Evolutionary conservation across 2,888 invertebrate species (phyloP).

Genomic region (Elysia crispata): DNA sequence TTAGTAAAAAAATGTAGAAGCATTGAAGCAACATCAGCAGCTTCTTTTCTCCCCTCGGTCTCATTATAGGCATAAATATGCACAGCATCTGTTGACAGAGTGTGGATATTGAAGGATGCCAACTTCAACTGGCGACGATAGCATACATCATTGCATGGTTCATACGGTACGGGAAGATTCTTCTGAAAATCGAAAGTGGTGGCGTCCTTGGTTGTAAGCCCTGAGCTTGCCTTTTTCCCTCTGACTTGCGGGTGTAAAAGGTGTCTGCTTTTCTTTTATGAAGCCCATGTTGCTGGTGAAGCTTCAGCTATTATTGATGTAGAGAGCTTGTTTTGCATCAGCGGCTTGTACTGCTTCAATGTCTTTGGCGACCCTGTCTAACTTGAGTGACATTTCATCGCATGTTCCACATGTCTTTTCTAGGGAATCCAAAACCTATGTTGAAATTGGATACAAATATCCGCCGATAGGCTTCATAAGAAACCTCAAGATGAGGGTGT

Average conservation of each 20-base stretch:
- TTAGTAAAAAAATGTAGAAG: conserved; percentile 23
- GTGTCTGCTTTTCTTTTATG: background rate
- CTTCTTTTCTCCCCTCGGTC: conserved; percentile 37
- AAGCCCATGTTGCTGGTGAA: too few relatives aligned
- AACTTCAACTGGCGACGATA: conserved; percentile 32
- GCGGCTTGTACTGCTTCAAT: too few relatives aligned
- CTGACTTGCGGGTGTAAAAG: too few relatives aligned
- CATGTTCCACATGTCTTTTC: background rate
- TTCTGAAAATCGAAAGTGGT: too few relatives aligned
- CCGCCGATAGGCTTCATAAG: too few relatives aligned
- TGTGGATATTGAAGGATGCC: conserved; percentile 30
- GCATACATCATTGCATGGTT: conserved; percentile 44
- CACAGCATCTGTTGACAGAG: conserved; percentile 25
- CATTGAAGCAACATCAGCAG: conserved; percentile 44
- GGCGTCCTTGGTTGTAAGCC: too few relatives aligned
- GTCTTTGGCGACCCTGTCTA: too few relatives aligned
- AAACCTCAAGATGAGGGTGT: too few relatives aligned
- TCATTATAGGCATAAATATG: conserved; percentile 40
- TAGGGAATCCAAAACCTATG: conserved; percentile 11
- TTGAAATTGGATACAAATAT: too few relatives aligned
- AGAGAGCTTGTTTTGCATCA: too few relatives aligned
- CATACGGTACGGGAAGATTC: conserved; percentile 6
- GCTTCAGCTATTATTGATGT: too few relatives aligned
- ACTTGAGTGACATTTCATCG: background rate
- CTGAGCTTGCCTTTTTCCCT: too few relatives aligned